Percentiles rank a stretch among this genome's conserved stretches.
Evolutionary conservation across 2,888 invertebrate species (phyloP).

Genomic region (Caenorhabditis imperialis): DNA sequence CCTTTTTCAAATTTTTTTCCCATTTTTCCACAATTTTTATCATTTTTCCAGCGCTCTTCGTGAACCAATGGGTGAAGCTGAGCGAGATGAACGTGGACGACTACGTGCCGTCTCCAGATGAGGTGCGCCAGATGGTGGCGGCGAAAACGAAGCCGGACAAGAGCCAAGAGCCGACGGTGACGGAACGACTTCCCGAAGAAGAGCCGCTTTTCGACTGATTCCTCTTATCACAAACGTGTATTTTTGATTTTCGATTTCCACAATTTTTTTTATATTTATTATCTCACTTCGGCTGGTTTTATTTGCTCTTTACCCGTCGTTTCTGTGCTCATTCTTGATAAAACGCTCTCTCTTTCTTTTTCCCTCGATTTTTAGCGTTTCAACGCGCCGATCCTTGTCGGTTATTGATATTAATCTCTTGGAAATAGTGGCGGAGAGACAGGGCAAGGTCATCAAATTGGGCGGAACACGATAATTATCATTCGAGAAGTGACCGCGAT

Average conservation of each 20-base stretch:
- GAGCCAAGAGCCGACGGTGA: too few species aligned
- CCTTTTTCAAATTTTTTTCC: too few species aligned
- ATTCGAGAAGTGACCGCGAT: too few species aligned
- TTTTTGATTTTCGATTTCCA: slow-evolving; percentile 23
- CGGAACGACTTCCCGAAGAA: too few species aligned
- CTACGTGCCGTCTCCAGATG: slow-evolving; percentile 41
- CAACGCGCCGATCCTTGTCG: slow-evolving; percentile 7
- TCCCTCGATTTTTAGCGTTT: background rate
- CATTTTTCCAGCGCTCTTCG: slow-evolving; percentile 53
- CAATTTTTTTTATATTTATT: background rate
- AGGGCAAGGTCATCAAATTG: slow-evolving; percentile 21
- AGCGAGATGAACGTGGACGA: slow-evolving; percentile 54
- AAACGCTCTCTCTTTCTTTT: background rate
- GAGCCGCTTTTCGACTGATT: slow-evolving; percentile 7
- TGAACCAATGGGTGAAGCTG: slow-evolving; percentile 60
- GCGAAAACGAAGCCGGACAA: slow-evolving; percentile 10
- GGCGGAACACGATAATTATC: slow-evolving; percentile 18
- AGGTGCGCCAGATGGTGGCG: slow-evolving; percentile 6
- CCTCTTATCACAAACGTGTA: too few species aligned
- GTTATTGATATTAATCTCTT: slow-evolving; percentile 25
- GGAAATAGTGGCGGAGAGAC: background rate
- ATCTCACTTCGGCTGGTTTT: slow-evolving; percentile 4
- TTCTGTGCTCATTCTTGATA: slow-evolving; percentile 1
- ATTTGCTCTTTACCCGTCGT: slow-evolving; percentile 34
- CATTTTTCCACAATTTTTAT: background rate